Evolutionary conservation across 2,113 vertebrate genomes (phyloP).

Genomic region (Ptychochromis oligacanthus): DNA sequence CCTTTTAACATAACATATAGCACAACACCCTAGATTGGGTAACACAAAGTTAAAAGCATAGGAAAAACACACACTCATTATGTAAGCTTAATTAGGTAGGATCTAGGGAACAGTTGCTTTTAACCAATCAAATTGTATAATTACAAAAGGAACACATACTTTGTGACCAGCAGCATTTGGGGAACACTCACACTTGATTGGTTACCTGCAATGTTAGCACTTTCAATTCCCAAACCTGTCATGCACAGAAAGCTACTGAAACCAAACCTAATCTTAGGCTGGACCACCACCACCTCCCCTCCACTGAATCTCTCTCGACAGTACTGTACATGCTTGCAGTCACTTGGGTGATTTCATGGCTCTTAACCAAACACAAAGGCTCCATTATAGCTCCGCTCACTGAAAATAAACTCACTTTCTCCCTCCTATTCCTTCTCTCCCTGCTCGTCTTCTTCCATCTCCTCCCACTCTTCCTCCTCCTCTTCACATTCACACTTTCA

Average conservation of each 20-base stretch:
- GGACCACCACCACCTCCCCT: neutral
- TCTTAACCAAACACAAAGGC: constrained; percentile 75
- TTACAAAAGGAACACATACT: neutral
- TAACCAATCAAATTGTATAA: neutral
- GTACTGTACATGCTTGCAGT: constrained; percentile 62
- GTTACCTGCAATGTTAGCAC: neutral
- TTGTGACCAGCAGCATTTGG: neutral
- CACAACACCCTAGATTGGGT: neutral
- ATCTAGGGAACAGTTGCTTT: neutral
- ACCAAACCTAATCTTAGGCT: neutral
- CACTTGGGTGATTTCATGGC: constrained; percentile 74
- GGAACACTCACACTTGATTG: neutral
- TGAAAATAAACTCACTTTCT: constrained; percentile 54
- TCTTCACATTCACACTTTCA: constrained; percentile 50
- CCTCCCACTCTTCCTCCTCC: constrained; percentile 32
- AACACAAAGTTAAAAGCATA: neutral
- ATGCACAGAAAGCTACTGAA: neutral
- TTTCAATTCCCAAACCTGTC: constrained; percentile 8
- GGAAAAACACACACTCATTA: neutral
- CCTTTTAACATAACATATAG: neutral
- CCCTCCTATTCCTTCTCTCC: constrained; percentile 7
- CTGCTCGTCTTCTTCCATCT: constrained; percentile 12
- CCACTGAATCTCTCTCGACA: neutral
- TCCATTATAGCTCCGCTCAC: constrained; percentile 63
- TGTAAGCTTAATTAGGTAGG: neutral